Evolutionary conservation across 2,113 vertebrate genomes (phyloP).

Genomic region (Lutjanus erythropterus): DNA sequence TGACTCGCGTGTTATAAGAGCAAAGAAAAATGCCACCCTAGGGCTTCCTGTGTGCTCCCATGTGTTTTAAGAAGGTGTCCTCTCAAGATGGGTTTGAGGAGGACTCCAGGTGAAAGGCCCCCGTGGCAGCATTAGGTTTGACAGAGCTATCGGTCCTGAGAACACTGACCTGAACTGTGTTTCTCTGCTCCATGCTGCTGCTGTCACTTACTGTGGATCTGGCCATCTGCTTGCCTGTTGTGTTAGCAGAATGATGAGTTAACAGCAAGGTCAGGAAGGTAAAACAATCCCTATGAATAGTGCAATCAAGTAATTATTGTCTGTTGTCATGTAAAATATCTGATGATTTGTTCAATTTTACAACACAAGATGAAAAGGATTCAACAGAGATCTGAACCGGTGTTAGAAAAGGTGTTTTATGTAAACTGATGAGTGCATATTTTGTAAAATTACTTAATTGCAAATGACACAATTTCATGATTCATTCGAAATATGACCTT

Average conservation of each 20-base stretch:
- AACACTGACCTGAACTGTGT: constrained; percentile 37
- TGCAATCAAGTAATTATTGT: background rate
- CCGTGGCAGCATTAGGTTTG: constrained; percentile 22
- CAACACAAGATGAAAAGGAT: constrained; percentile 4
- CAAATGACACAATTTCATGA: too few species aligned
- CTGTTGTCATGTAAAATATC: background rate
- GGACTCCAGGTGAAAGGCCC: constrained; percentile 43
- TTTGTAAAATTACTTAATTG: too few species aligned
- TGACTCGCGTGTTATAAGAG: constrained; percentile 49
- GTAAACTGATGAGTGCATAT: too few species aligned
- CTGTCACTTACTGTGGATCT: constrained; percentile 28
- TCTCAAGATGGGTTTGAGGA: constrained; percentile 29
- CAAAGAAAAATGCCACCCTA: constrained; percentile 12
- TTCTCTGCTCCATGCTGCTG: constrained; percentile 31
- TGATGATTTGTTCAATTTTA: background rate
- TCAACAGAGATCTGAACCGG: background rate
- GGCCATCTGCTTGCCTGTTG: constrained; percentile 41
- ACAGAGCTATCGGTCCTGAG: background rate
- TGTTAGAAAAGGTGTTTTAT: background rate
- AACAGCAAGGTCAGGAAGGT: constrained; percentile 17
- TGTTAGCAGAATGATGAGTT: constrained; percentile 16
- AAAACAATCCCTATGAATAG: background rate
- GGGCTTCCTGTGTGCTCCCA: background rate
- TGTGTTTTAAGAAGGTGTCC: background rate
- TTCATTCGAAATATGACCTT: too few species aligned